A percentile compares a stretch with the other conserved stretches of the same genome.
phyloP scores from a whole-genome alignment of 1,140 invertebrate genomes.

The Hydropsyche tenuis region DNA sequence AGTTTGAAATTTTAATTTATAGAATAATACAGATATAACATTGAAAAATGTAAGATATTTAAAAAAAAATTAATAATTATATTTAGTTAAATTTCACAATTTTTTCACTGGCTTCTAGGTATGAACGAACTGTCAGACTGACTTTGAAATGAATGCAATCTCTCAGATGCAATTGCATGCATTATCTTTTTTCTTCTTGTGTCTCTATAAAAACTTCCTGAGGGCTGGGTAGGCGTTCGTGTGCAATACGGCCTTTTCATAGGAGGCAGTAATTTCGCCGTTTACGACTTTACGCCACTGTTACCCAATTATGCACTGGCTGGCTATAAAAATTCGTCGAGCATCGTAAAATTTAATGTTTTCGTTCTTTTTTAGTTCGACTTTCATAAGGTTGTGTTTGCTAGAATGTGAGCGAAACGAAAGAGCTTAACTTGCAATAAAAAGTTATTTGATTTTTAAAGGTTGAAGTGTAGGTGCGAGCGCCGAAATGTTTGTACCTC shows the following conservation, averaged over 20 bases:
- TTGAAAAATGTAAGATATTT: too few species aligned
- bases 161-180: neutral
- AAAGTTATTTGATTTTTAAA: too few species aligned
- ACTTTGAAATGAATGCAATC: constrained; percentile 3
- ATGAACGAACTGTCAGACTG: too few species aligned
- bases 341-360: constrained; percentile 31
- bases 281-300: constrained; percentile 15
- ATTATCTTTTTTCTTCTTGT: neutral
- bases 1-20: too few species aligned
- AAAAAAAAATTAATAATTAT: neutral
- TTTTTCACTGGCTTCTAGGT: too few species aligned
- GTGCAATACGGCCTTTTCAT: constrained; percentile 10
- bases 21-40: too few species aligned
- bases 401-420: neutral
- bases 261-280: constrained; percentile 3
- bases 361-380: neutral
- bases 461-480: too few species aligned
- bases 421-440: too few species aligned
- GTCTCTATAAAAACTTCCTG: neutral
- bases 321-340: constrained; percentile 23
- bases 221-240: too few species aligned
- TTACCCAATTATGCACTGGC: constrained; percentile 28
- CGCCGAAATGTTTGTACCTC: too few species aligned
- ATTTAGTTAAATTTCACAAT: too few species aligned
- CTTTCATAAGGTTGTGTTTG: neutral